Evolutionary conservation across 2,888 invertebrate genomes (phyloP).

Genomic region (Parasteatoda lunata): DNA sequence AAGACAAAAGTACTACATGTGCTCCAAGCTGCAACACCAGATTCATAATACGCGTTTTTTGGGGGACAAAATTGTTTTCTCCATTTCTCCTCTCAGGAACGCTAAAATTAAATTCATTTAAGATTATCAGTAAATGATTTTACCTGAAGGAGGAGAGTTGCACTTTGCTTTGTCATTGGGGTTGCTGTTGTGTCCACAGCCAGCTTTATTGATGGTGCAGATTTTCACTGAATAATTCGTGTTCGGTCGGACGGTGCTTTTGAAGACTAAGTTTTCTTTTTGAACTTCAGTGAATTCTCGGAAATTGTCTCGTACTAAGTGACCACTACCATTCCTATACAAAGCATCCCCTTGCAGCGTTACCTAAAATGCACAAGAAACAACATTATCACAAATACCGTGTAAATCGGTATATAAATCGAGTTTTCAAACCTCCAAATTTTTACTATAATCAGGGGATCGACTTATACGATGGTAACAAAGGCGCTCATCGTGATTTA

Average conservation of each 20-base stretch:
- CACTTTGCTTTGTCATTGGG: constrained; percentile 77
- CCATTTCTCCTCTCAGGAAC: no score
- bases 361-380: constrained; percentile 35
- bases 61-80: no score
- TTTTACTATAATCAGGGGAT: no score
- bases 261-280: constrained; percentile 61
- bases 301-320: constrained; percentile 65
- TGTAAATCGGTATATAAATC: no score
- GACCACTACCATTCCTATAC: constrained; percentile 64
- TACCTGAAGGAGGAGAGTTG: constrained; percentile 79
- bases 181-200: constrained; percentile 79
- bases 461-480: no score
- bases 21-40: no score
- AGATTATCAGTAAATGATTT: neutral
- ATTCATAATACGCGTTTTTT: no score
- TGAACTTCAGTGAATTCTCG: constrained; percentile 64
- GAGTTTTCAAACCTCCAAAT: no score
- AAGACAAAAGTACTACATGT: no score
- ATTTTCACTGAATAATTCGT: constrained; percentile 85
- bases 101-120: no score
- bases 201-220: constrained; percentile 76
- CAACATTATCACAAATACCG: no score
- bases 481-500: no score
- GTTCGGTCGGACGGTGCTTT: constrained; percentile 78
- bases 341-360: constrained; percentile 66